Percentiles rank a stretch among this genome's conserved stretches.
phyloP scores from a whole-genome alignment of 2,113 vertebrate genomes.

The Corythaixoides concolor region DNA sequence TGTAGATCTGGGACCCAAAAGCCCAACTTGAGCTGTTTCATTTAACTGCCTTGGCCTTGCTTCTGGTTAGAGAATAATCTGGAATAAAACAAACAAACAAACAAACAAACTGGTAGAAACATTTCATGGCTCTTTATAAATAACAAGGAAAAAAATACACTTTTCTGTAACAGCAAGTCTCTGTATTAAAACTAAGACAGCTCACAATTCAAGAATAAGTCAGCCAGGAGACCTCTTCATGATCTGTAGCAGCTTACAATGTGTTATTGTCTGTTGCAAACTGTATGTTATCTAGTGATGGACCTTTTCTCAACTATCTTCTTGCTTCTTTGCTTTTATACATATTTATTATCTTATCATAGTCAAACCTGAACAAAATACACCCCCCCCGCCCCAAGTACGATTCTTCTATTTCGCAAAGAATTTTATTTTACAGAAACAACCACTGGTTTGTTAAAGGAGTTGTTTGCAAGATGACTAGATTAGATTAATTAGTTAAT shows the following conservation, averaged over 20 bases:
- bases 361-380: constrained; percentile 32
- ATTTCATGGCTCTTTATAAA: background rate
- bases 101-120: background rate
- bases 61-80: background rate
- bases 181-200: background rate
- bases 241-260: background rate
- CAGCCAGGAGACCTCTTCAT: background rate
- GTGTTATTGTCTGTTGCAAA: background rate
- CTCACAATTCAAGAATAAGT: background rate
- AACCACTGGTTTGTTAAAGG: constrained; percentile 44
- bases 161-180: background rate
- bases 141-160: rapidly evolving
- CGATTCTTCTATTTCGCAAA: background rate
- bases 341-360: constrained; percentile 42
- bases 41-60: background rate
- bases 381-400: background rate
- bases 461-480: constrained; percentile 63
- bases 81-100: background rate
- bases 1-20: background rate
- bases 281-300: background rate
- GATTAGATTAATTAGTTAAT: constrained; percentile 72
- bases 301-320: background rate
- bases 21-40: background rate
- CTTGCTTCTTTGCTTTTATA: background rate
- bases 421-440: constrained; percentile 50